Percentiles rank a stretch among this genome's conserved stretches.
Evolutionary conservation across 2,797 vertebrate genomes (phyloP).

Genomic region (Triplophysa yarkandensis): DNA sequence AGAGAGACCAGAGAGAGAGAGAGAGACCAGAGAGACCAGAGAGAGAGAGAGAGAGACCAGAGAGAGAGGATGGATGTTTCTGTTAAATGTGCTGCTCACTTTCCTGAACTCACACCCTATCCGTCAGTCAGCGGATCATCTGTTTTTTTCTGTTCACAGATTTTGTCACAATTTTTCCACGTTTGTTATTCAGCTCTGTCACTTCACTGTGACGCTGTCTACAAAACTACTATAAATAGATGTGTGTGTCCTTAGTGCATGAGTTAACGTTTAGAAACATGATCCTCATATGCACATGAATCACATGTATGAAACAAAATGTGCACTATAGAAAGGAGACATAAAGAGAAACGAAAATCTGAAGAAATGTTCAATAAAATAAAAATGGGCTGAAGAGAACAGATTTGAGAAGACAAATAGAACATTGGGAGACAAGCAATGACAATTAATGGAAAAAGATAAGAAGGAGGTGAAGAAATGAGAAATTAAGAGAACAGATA

Average conservation of each 20-base stretch:
- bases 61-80: constrained; percentile 12
- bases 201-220: neutral
- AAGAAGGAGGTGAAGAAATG: neutral
- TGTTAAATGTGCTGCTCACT: constrained; percentile 26
- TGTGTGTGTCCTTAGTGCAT: constrained; percentile 71
- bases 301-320: neutral
- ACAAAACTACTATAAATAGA: constrained; percentile 56
- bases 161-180: neutral
- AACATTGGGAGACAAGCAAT: neutral
- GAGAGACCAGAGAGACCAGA: too few relatives aligned
- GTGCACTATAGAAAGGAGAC: neutral
- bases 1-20: too few relatives aligned
- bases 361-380: too few relatives aligned
- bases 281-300: constrained; percentile 23
- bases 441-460: neutral
- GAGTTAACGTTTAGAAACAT: constrained; percentile 57
- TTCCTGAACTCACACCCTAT: constrained; percentile 35
- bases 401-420: too few relatives aligned
- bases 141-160: constrained; percentile 1
- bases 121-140: constrained; percentile 22
- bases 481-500: too few relatives aligned
- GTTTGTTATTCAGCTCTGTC: neutral
- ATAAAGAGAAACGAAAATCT: neutral
- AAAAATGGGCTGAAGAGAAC: too few relatives aligned
- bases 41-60: too few relatives aligned